Conservation (phyloP, 92 coral and sea anemone genomes). For the Palythoa caribaeorum region DNA sequence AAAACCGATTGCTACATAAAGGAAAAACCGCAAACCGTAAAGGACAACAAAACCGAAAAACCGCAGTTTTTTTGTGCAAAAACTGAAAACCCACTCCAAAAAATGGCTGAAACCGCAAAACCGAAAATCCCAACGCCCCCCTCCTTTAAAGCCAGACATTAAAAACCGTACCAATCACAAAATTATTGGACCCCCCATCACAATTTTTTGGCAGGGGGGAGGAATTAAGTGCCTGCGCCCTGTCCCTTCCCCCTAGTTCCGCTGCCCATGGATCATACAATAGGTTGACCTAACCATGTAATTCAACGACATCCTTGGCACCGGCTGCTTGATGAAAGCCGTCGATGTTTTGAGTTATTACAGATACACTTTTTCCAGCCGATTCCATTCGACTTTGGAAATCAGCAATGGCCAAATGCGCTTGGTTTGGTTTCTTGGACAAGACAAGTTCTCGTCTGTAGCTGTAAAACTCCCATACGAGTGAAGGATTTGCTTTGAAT, state of each 20-base stretch:
- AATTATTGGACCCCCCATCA: no score
- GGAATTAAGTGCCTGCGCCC: not conserved
- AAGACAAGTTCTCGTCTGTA: conserved; percentile 94
- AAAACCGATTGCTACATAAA: no score
- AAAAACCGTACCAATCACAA: no score
- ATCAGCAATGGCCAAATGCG: conserved; percentile 93
- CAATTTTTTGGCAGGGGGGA: no score
- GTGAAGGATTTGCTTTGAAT: conserved; percentile 82
- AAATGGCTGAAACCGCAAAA: no score
- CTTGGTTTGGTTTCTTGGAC: conserved; percentile 90
- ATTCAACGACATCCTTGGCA: conserved; percentile 87
- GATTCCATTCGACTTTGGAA: conserved; percentile 78
- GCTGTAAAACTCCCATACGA: conserved; percentile 99
- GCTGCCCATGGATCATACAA: not conserved
- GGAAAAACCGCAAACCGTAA: no score
- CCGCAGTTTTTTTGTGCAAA: no score
- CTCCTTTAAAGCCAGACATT: no score
- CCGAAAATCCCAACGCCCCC: no score
- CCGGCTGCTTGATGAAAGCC: conserved; percentile 95
- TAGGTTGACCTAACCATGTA: conserved; percentile 75
- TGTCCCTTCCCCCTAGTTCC: not conserved
- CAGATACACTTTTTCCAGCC: conserved; percentile 74
- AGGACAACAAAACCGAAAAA: no score
- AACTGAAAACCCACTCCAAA: no score
- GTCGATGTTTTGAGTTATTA: conserved; percentile 97